Conservation (phyloP, 2,888 invertebrate genomes). For the Drosophila peninsularis region DNA sequence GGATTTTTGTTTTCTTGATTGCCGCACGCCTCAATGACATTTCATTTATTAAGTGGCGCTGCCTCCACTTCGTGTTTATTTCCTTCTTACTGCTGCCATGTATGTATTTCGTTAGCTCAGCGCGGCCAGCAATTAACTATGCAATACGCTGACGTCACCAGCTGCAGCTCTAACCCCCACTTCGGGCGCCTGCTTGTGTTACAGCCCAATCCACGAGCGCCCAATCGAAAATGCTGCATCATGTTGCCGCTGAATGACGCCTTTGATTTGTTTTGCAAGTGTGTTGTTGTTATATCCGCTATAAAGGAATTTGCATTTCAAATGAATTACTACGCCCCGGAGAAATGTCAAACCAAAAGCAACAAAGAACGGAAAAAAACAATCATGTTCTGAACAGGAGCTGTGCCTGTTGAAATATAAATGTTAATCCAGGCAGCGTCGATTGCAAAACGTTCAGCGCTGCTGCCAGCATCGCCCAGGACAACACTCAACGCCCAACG, state of each 20-base stretch:
- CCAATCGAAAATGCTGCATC: slow-evolving; percentile 56
- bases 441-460: slow-evolving; percentile 77
- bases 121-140: slow-evolving; percentile 75
- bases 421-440: slow-evolving; percentile 77
- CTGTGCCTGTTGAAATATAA: slow-evolving; percentile 70
- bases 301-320: slow-evolving; percentile 78
- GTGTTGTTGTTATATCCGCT: slow-evolving; percentile 71
- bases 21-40: slow-evolving; percentile 80
- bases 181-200: slow-evolving; percentile 1
- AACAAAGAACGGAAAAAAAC: slow-evolving; percentile 12
- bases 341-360: slow-evolving; percentile 36
- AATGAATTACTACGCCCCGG: slow-evolving; percentile 65
- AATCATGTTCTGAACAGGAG: slow-evolving; percentile 4
- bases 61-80: slow-evolving; percentile 28
- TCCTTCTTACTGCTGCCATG: not conserved
- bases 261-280: slow-evolving; percentile 75
- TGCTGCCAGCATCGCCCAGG: slow-evolving; percentile 67
- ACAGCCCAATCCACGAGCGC: not conserved
- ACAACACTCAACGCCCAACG: slow-evolving; percentile 17
- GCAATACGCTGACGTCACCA: slow-evolving; percentile 76
- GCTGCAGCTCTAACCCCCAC: slow-evolving; percentile 24
- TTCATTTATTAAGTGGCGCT: slow-evolving; percentile 77
- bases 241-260: slow-evolving; percentile 49
- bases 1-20: slow-evolving; percentile 74
- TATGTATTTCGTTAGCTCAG: slow-evolving; percentile 65